Evolutionary conservation across 2,113 vertebrate species (phyloP).

Genomic region (Pelodiscus sinensis): DNA sequence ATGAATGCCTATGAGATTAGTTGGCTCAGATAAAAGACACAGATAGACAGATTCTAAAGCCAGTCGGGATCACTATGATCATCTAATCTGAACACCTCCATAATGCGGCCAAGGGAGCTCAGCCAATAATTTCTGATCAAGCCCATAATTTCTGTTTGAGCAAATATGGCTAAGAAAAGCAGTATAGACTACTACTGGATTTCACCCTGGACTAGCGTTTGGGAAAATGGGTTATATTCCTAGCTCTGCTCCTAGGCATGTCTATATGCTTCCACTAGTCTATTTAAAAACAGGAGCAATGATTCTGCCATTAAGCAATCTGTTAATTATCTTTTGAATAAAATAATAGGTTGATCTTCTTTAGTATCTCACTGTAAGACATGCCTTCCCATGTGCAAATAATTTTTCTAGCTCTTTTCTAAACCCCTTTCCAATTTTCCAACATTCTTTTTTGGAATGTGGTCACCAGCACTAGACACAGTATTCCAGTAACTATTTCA

Average conservation of each 20-base stretch:
- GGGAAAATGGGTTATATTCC: background rate
- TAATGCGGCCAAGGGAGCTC: background rate
- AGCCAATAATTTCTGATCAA: no score
- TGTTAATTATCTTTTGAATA: background rate
- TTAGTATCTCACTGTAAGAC: background rate
- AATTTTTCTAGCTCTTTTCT: background rate
- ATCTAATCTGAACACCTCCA: background rate
- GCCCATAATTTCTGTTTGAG: background rate
- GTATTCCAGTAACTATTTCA: background rate
- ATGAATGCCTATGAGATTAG: background rate
- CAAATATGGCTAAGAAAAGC: background rate
- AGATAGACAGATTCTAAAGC: no score
- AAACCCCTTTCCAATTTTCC: background rate
- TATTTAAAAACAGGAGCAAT: background rate
- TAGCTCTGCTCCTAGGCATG: background rate
- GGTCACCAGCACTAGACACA: background rate
- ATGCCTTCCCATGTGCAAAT: accelerated
- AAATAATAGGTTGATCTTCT: background rate
- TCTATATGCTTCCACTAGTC: no score
- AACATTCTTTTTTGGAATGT: background rate
- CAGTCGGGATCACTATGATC: background rate
- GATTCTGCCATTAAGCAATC: background rate
- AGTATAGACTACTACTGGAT: background rate
- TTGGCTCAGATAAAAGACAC: background rate
- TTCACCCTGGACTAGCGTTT: no score